Percentiles rank a stretch among this genome's conserved stretches.
Conservation (phyloP, 2,113 vertebrate species). For the Forbesichthys papilliferus region DNA sequence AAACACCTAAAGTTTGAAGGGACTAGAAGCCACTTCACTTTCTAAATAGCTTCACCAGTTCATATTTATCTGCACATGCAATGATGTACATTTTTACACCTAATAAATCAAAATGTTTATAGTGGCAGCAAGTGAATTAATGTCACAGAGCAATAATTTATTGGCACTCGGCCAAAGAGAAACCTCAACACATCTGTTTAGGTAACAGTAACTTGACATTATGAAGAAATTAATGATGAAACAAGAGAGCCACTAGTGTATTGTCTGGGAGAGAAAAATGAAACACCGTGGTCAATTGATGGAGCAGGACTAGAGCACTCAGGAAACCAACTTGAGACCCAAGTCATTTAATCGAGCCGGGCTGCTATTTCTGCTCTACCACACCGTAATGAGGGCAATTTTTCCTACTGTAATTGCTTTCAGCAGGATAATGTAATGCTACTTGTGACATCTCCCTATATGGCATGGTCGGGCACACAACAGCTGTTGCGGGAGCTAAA, state of each 20-base stretch:
- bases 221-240: neutral
- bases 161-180: conserved; percentile 13
- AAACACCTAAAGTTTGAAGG: conserved; percentile 9
- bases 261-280: neutral
- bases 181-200: conserved; percentile 12
- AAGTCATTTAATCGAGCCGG: neutral
- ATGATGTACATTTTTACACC: conserved; percentile 7
- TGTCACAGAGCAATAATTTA: conserved; percentile 20
- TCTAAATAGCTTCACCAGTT: conserved; percentile 25
- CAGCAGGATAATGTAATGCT: conserved; percentile 6
- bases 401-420: neutral
- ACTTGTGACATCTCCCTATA: neutral
- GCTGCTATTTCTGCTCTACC: neutral
- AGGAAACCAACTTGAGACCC: neutral
- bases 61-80: conserved; percentile 45
- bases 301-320: neutral
- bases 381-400: neutral
- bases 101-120: conserved; percentile 21
- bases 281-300: neutral
- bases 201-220: neutral
- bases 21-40: conserved; percentile 12
- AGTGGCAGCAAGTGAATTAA: conserved; percentile 16
- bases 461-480: conserved; percentile 7
- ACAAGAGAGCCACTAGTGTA: neutral
- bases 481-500: conserved; percentile 34